Conservation (phyloP, 2,113 vertebrate species). For the Menura novaehollandiae region DNA sequence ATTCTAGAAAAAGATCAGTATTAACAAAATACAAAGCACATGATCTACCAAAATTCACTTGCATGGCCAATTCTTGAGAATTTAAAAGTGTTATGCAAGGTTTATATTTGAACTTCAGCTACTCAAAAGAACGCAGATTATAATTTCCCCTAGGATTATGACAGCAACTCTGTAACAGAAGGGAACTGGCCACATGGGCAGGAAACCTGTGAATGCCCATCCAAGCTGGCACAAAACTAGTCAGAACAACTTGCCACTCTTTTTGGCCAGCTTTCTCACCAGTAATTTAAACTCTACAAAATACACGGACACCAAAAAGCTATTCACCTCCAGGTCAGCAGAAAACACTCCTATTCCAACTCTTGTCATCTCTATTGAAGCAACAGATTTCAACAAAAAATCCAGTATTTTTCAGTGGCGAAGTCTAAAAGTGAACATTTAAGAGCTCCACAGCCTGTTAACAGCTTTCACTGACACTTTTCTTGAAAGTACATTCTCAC, state of each 20-base stretch:
- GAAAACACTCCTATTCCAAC: not conserved
- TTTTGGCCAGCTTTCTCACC: not conserved
- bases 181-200: rapidly evolving
- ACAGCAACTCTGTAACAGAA: not conserved
- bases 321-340: not conserved
- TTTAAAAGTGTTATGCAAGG: not conserved
- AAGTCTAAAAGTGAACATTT: not conserved
- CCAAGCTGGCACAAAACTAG: rapidly evolving
- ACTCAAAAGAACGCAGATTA: not conserved
- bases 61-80: not conserved
- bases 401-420: not conserved
- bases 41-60: not conserved
- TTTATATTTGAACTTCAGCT: not conserved
- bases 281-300: not conserved
- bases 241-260: not conserved
- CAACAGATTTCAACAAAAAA: not conserved
- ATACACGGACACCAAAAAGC: rapidly evolving
- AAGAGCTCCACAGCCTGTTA: not conserved
- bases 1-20: not conserved
- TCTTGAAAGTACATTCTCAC: not conserved
- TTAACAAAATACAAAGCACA: not conserved
- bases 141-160: not conserved
- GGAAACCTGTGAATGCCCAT: not conserved
- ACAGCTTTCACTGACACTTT: not conserved
- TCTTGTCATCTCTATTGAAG: not conserved